Base-by-base conservation (phyloP, 2,113 vertebrate species). In the Coryphaenoides rupestris region DNA sequence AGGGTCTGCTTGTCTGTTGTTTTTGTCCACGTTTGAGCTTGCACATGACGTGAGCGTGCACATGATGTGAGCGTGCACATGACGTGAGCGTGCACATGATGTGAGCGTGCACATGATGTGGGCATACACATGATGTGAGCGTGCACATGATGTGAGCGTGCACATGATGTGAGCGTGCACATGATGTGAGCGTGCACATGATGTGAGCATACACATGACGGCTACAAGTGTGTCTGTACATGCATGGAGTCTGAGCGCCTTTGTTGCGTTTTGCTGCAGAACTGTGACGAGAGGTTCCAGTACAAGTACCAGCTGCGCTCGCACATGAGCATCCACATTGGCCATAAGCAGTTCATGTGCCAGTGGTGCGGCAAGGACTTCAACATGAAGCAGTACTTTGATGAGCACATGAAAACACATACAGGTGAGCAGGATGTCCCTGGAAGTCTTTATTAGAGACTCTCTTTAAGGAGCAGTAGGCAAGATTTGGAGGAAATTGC, bases 351-450 rank as follows among this genome's bases (percentile, higher is more conserved):
- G 91, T 98, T 98, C 89, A 98, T 98, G 96, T 98, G 96, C 88
- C 96, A 98, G 86, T 98, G 96, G 95, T 98, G 96, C 2, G 96
- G 96, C 84, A 98, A 98, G 84, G 96, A 98, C 85, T 98, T 98
- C 90, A 98, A 96, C 91, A 98, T 98, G 96, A 98, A 98, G 72
- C 96, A 98, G 92, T 98, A 98, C 91, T 98, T 98, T 19, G 95
- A 98, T 5, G 96, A 98, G 70, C 95, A 98, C 91, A 96, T 98
- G 95, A 98, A 98, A 84, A 98, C 95, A 5, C 96, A 98, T 89
- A 98, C 96, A 90, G 96, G 96, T 98, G 89, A 93, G 93, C 15
- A 50, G 5, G 47, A 16, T 45, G 40, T 45, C 40, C 40, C 40
- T 13, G 40, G 5, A 45, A 45, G 40, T 13, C 40, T 5, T 45